phyloP scores from a whole-genome alignment of 2,888 invertebrate genomes.

The Emmelina monodactyla region DNA sequence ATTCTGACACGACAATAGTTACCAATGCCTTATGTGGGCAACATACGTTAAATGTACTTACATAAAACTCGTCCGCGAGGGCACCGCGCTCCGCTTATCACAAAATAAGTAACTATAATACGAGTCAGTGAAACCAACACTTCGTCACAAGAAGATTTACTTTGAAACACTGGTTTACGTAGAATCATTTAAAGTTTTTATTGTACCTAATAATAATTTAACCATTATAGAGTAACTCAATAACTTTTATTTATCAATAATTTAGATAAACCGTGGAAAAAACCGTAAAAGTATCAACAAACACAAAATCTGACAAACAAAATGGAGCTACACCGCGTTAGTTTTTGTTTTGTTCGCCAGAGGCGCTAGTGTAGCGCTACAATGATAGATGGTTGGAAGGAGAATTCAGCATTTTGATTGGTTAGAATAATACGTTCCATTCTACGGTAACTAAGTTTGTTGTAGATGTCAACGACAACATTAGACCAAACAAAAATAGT shows the following conservation, averaged over 20 bases:
- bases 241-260: too few species aligned
- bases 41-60: constrained; percentile 44
- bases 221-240: too few species aligned
- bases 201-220: background rate
- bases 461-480: too few species aligned
- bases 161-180: constrained; percentile 26
- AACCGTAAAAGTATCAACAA: constrained; percentile 60
- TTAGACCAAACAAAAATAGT: too few species aligned
- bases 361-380: constrained; percentile 46
- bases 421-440: constrained; percentile 34
- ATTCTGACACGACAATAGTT: constrained; percentile 39
- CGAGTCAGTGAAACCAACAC: constrained; percentile 56
- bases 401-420: constrained; percentile 35
- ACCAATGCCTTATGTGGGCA: constrained; percentile 29
- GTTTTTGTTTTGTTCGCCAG: constrained; percentile 52
- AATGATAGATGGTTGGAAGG: constrained; percentile 44
- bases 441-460: constrained; percentile 19
- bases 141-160: constrained; percentile 54
- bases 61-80: constrained; percentile 53
- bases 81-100: constrained; percentile 64
- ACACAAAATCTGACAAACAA: constrained; percentile 72
- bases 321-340: constrained; percentile 70
- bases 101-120: constrained; percentile 67
- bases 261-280: too few species aligned
- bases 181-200: constrained; percentile 8